These are phyloP conservation scores for Cavia aperea DNA, from an alignment of 2,113 vertebrate genomes.

Conservation along the genomic window DNA sequence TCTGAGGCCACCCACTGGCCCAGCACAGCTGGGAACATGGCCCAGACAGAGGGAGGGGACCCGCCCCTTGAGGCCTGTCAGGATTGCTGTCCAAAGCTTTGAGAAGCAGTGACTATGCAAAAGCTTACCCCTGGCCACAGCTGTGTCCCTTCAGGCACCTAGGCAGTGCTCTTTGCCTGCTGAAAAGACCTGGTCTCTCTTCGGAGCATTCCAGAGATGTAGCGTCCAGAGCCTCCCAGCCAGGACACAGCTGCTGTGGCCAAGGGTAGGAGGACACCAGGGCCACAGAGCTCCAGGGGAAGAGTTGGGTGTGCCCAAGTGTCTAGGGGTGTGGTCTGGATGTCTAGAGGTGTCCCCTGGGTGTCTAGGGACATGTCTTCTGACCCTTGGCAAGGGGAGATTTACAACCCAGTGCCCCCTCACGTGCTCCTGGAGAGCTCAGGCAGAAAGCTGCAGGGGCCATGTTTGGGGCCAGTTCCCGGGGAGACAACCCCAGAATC, in stretches of 20 bases:
- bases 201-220: rapidly evolving
- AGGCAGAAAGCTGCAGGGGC: neutral
- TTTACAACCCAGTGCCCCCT: neutral
- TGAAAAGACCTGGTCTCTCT: neutral
- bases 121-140: neutral
- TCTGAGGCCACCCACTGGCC: neutral
- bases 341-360: too few species aligned
- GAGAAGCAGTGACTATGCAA: neutral
- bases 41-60: neutral
- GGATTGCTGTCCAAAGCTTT: neutral
- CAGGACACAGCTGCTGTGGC: neutral
- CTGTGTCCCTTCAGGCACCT: neutral
- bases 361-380: neutral
- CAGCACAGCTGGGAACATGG: neutral
- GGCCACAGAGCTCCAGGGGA: neutral
- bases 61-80: neutral
- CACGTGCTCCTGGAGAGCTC: neutral
- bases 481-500: neutral
- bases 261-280: neutral
- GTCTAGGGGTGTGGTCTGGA: too few species aligned
- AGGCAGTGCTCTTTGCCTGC: neutral
- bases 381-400: neutral
- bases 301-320: neutral
- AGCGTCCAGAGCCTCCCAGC: neutral
- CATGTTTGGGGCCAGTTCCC: neutral